Base-by-base conservation (phyloP, 53 echinoderm and acorn worm species). In the Zoroaster sp. region DNA sequence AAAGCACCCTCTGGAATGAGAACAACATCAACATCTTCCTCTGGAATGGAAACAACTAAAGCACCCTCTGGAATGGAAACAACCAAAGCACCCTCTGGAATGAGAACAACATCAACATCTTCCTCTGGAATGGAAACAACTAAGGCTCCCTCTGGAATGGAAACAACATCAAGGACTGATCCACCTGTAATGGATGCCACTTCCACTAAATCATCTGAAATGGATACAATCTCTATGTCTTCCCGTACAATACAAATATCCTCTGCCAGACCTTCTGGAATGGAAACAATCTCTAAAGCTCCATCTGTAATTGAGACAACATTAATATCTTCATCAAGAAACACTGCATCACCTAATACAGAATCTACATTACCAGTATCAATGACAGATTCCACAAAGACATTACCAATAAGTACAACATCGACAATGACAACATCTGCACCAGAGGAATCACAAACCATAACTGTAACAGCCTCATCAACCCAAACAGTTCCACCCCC, bases 241-340 rank as follows among this genome's bases (percentile, higher is more conserved):
- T 21, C 83, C 45, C 31, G 46, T 70, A 47, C 28, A 34, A 83
- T 46, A 69, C 34, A 69, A 69, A 47, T 46, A 36, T 3, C 49
- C 33, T n/a, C 83, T n/a, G 15, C 4, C 25, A 10, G 68, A 0
- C 83, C 69, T 33, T 10, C 69, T 83, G 83, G 67, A 81, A 81
- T 65, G 81, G 81, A 54, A 43, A 81, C 67, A 6, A 25, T 41
- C 14, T 30, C 81, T 11, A 66, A 40, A 18, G 32, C 67, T 4
- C 13, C 68, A 8, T 33, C 78, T 78, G 78, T 53, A 78, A 55
- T 32, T 66, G 31, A 81, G 18, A 66, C 68, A 45, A 14, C 45
- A 8, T 28, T 34, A 37, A 47, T 43, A 43, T 14, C 40, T 11
- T 40, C 40, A 13, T 38, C 40, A 13, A 20, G 38, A 37, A 39